Conservation (phyloP, 2,888 invertebrate genomes). For the Troides aeacus region DNA sequence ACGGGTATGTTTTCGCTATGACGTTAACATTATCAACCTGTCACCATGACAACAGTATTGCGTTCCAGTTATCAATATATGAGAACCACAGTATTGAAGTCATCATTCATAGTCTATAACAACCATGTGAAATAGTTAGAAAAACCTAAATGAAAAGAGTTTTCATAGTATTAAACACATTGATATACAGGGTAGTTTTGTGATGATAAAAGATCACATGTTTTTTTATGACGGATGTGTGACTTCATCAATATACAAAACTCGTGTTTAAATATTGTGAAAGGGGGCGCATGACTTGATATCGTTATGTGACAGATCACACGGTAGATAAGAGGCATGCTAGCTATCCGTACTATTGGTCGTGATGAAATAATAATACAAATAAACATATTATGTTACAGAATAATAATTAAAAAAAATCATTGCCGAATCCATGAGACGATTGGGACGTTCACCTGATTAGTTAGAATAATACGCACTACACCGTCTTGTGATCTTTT, state of each 20-base stretch:
- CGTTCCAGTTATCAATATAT: too few relatives aligned
- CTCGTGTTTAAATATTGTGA: conserved; percentile 52
- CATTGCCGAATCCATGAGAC: too few relatives aligned
- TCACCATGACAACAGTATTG: too few relatives aligned
- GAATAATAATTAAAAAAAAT: too few relatives aligned
- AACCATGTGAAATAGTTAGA: neutral
- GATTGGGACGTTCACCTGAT: too few relatives aligned
- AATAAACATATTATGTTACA: neutral
- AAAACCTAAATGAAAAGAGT: neutral
- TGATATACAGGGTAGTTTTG: conserved; percentile 6
- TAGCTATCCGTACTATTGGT: neutral
- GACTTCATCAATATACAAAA: conserved; percentile 44
- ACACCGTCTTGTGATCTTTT: too few relatives aligned
- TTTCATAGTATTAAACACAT: neutral
- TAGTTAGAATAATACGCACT: too few relatives aligned
- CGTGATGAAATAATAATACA: neutral
- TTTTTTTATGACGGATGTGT: conserved; percentile 1
- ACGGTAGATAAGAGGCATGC: conserved; percentile 22
- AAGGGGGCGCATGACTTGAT: conserved; percentile 53
- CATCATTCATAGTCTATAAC: neutral
- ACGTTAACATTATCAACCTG: too few relatives aligned
- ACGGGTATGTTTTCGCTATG: too few relatives aligned
- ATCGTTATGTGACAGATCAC: conserved; percentile 25
- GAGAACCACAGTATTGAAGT: too few relatives aligned
- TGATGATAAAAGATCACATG: conserved; percentile 24